Conservation (phyloP, 2,888 invertebrate species). For the Polydrusus pterygomalis region DNA sequence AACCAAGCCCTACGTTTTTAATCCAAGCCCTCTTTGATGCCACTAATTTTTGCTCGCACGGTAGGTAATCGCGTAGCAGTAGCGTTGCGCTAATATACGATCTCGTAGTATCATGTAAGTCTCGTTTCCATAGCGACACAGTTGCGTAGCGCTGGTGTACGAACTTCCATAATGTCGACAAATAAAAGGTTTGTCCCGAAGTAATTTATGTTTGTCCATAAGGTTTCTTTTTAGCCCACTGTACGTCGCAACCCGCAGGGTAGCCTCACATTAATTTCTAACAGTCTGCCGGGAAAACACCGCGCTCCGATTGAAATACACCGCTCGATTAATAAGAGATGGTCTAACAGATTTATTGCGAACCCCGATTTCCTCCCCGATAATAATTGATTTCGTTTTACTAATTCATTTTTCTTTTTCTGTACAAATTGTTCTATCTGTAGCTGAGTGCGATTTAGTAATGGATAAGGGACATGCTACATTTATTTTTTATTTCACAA, state of each 20-base stretch:
- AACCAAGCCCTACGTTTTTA: too few relatives aligned
- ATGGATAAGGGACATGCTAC: conserved; percentile 46
- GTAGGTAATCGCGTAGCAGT: too few relatives aligned
- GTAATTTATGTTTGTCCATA: too few relatives aligned
- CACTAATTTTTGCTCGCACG: too few relatives aligned
- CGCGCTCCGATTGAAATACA: conserved; percentile 63
- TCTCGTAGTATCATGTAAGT: too few relatives aligned
- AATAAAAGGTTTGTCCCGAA: too few relatives aligned
- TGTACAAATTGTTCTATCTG: conserved; percentile 36
- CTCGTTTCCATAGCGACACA: too few relatives aligned
- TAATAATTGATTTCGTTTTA: conserved; percentile 61
- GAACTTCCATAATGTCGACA: conserved; percentile 2
- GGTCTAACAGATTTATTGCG: conserved; percentile 63
- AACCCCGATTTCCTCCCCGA: conserved; percentile 59
- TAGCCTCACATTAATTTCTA: conserved; percentile 64
- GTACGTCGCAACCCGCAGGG: neutral
- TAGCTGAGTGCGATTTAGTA: conserved; percentile 37
- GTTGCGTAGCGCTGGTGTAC: too few relatives aligned
- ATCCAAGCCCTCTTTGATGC: too few relatives aligned
- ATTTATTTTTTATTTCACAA: conserved; percentile 39
- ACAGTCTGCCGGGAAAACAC: conserved; percentile 60
- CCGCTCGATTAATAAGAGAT: conserved; percentile 66
- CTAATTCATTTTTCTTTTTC: conserved; percentile 59
- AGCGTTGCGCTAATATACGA: too few relatives aligned
- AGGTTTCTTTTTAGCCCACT: neutral